These are phyloP conservation scores for Pollenia labialis DNA, from an alignment of 2,888 invertebrate genomes.

Conservation along the genomic window DNA sequence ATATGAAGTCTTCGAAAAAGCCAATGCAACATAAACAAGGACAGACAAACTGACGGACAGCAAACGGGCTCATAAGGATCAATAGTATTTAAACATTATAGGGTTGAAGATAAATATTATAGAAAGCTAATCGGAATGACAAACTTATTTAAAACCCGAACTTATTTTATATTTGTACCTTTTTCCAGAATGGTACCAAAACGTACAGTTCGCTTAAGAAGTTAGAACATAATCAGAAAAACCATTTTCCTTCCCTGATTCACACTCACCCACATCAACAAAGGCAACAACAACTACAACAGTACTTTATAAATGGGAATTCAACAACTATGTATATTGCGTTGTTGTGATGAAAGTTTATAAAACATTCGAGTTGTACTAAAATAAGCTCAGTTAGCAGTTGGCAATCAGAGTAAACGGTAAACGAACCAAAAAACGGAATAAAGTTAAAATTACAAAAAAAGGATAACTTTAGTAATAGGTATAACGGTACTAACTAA, in stretches of 20 bases:
- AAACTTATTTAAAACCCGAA: too few relatives aligned
- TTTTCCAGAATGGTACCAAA: too few relatives aligned
- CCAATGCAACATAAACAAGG: too few relatives aligned
- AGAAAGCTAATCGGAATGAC: too few relatives aligned
- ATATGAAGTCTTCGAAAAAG: too few relatives aligned
- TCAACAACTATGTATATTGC: conserved; percentile 38
- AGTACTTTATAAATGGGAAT: conserved; percentile 71
- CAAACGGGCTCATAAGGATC: too few relatives aligned
- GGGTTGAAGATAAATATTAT: too few relatives aligned
- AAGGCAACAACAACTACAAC: conserved; percentile 59
- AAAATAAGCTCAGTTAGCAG: conserved; percentile 81
- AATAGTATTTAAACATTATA: too few relatives aligned
- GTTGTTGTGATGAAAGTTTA: conserved; percentile 49
- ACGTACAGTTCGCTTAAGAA: too few relatives aligned
- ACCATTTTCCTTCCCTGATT: not conserved
- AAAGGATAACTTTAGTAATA: conserved; percentile 20
- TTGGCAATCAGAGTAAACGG: conserved; percentile 81
- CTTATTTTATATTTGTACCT: too few relatives aligned
- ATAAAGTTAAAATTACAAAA: conserved; percentile 32
- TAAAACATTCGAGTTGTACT: conserved; percentile 75
- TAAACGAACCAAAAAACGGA: conserved; percentile 74
- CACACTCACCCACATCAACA: conserved; percentile 30
- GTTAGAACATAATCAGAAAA: too few relatives aligned
- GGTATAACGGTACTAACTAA: conserved; percentile 29
- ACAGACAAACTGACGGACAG: too few relatives aligned